phyloP scores from a whole-genome alignment of 2,113 vertebrate species.

The Donacobius atricapilla region DNA sequence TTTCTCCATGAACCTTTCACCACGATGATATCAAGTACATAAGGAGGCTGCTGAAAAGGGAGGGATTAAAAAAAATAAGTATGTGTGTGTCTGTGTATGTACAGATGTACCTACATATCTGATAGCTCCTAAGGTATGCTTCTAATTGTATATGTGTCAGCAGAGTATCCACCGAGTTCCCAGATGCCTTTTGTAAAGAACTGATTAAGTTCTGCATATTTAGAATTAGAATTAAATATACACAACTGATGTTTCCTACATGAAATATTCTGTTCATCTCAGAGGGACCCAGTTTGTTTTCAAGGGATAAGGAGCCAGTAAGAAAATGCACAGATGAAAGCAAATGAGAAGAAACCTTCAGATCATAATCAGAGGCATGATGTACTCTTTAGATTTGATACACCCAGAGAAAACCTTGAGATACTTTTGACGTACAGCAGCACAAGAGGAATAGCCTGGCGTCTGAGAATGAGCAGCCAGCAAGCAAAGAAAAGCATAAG shows the following conservation, averaged over 20 bases:
- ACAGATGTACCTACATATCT: fast-evolving
- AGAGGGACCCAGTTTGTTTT: neutral
- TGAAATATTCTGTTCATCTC: neutral
- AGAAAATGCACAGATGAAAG: neutral
- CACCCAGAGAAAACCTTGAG: neutral
- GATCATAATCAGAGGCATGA: neutral
- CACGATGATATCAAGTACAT: neutral
- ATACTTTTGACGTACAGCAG: neutral
- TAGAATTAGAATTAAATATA: neutral
- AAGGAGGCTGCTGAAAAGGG: neutral
- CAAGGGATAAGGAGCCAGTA: neutral
- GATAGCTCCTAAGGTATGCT: neutral
- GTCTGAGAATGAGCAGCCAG: neutral
- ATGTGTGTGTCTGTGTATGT: fast-evolving
- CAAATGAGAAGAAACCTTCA: neutral
- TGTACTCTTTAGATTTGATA: neutral
- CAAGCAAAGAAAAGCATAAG: neutral
- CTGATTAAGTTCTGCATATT: neutral
- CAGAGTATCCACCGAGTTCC: neutral
- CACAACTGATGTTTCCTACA: neutral
- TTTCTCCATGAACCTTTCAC: neutral
- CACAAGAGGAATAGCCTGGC: neutral
- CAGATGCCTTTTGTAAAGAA: neutral
- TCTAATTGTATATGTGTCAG: neutral
- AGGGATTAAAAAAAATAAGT: neutral